Conservation (phyloP, 2,888 invertebrate genomes). For the Pachydiplax longipennis region DNA sequence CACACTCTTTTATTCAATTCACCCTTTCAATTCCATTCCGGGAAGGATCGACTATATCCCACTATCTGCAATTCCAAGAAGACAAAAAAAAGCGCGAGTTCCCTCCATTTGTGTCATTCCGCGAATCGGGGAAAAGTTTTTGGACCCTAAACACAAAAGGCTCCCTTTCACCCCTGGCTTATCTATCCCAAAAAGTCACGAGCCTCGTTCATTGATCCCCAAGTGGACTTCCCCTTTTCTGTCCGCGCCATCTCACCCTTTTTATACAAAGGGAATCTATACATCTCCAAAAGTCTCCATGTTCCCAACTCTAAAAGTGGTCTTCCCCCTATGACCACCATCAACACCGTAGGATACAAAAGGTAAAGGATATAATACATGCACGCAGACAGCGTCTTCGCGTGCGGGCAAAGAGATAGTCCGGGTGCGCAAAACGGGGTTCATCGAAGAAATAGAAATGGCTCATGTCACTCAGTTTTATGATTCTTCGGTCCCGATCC, state of each 20-base stretch:
- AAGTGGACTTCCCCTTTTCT: neutral
- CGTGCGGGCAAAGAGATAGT: too few relatives aligned
- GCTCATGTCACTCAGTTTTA: neutral
- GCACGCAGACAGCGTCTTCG: neutral
- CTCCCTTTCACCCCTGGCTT: neutral
- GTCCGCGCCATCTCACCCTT: neutral
- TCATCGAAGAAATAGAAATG: too few relatives aligned
- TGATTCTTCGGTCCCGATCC: neutral
- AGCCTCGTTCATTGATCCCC: conserved; percentile 18
- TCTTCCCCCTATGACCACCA: neutral
- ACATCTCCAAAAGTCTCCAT: neutral
- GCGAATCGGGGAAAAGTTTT: neutral
- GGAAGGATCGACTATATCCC: neutral
- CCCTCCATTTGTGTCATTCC: conserved; percentile 1
- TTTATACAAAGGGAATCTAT: neutral
- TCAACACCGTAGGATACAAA: neutral
- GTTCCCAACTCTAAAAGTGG: neutral
- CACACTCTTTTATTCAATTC: neutral
- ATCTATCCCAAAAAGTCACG: neutral
- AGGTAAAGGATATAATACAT: neutral
- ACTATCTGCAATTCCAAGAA: neutral
- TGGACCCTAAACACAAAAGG: neutral
- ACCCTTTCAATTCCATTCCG: neutral
- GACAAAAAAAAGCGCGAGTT: neutral
- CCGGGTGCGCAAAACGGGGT: too few relatives aligned